Percentiles rank a stretch among this genome's conserved stretches.
phyloP scores from a whole-genome alignment of 2,113 vertebrate species.

The Noctilio leporinus region DNA sequence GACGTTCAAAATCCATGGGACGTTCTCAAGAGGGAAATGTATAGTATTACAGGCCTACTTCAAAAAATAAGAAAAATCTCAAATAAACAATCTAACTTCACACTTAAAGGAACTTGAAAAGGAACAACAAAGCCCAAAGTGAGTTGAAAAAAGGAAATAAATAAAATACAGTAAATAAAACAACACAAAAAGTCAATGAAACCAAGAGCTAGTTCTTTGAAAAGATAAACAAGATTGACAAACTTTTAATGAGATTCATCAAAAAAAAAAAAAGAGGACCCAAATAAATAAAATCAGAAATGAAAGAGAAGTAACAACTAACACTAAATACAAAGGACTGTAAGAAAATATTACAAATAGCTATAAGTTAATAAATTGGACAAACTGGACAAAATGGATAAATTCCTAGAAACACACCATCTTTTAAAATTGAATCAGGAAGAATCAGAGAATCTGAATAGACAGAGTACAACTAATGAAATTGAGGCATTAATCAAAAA shows the following conservation, averaged over 20 bases:
- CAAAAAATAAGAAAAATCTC: neutral
- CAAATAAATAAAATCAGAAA: neutral
- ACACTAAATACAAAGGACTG: neutral
- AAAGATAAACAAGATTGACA: neutral
- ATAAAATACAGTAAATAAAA: neutral
- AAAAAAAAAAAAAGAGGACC: neutral
- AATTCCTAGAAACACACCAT: neutral
- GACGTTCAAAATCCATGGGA: neutral
- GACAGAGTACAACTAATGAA: neutral
- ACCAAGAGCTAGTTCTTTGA: neutral
- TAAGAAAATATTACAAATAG: neutral
- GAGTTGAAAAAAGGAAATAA: neutral
- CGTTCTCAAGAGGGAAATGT: neutral
- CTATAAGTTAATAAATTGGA: neutral
- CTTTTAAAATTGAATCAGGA: neutral
- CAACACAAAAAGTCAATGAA: neutral
- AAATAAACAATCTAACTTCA: neutral
- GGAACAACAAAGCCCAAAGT: neutral
- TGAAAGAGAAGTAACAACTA: neutral
- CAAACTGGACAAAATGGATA: neutral
- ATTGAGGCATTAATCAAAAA: neutral
- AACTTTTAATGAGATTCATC: neutral
- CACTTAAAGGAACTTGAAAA: neutral
- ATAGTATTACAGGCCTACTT: neutral
- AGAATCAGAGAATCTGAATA: neutral